Evolutionary conservation across 2,888 invertebrate genomes (phyloP).

Genomic region (Trichogramma evanescens): DNA sequence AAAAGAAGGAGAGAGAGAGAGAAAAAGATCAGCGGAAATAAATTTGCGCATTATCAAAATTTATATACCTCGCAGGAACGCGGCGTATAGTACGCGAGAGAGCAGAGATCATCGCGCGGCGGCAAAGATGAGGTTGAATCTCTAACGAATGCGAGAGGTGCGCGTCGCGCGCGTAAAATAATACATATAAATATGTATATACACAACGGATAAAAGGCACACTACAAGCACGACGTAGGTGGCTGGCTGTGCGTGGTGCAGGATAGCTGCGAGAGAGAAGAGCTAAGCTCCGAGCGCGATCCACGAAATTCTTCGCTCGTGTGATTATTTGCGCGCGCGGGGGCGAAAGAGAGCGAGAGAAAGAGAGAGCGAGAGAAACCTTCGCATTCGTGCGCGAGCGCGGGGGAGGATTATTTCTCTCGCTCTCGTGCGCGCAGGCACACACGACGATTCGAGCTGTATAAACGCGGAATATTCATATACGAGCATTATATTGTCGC

Average conservation of each 20-base stretch:
- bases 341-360: too few relatives aligned
- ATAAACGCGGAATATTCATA: slow-evolving; percentile 17
- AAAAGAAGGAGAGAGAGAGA: not conserved
- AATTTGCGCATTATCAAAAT: slow-evolving; percentile 15
- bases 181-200: not conserved
- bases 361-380: too few relatives aligned
- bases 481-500: slow-evolving; percentile 14
- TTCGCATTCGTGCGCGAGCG: not conserved
- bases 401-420: too few relatives aligned
- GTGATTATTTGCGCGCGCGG: slow-evolving; percentile 7
- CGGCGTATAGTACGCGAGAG: not conserved
- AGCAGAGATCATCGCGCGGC: not conserved
- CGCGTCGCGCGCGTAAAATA: not conserved
- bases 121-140: not conserved
- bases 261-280: too few relatives aligned
- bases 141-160: too few relatives aligned
- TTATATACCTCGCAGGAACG: slow-evolving; percentile 3
- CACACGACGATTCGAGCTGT: too few relatives aligned
- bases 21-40: not conserved
- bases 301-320: not conserved
- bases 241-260: too few relatives aligned
- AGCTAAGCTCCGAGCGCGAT: too few relatives aligned
- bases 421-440: too few relatives aligned
- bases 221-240: too few relatives aligned
- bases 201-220: not conserved